phyloP scores from a whole-genome alignment of 2,113 vertebrate species.

The Forbesichthys agassizii region DNA sequence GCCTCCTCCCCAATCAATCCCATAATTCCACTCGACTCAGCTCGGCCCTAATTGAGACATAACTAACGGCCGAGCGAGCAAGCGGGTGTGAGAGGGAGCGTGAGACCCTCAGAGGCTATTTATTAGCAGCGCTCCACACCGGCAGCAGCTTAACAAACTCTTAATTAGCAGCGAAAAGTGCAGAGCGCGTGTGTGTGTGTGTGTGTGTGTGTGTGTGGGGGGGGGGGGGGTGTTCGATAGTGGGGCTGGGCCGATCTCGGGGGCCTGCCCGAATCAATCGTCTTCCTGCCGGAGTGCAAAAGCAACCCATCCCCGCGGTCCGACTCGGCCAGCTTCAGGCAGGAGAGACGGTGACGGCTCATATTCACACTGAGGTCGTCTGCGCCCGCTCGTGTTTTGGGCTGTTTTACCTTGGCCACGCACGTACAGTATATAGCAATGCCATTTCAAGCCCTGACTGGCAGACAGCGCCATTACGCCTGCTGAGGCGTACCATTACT shows the following conservation, averaged over 20 bases:
- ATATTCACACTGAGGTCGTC: constrained; percentile 8
- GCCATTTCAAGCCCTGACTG: no score
- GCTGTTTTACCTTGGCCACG: no score
- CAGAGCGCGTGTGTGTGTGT: neutral
- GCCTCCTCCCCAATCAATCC: constrained; percentile 30
- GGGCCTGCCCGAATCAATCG: constrained; percentile 62
- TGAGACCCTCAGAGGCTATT: constrained; percentile 17
- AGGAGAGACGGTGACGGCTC: constrained; percentile 11
- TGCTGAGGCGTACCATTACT: constrained; percentile 38
- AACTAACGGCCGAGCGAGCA: constrained; percentile 1
- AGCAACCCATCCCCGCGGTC: constrained; percentile 25
- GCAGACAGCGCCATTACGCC: no score
- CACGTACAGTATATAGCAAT: no score
- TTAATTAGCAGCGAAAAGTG: constrained; percentile 64
- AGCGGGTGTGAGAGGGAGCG: constrained; percentile 1
- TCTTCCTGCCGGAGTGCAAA: constrained; percentile 34
- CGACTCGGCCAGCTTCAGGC: constrained; percentile 48
- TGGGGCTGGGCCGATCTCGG: constrained; percentile 29
- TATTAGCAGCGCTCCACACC: constrained; percentile 46
- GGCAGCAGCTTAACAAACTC: constrained; percentile 62
- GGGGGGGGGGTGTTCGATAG: constrained; percentile 49
- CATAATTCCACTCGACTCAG: neutral
- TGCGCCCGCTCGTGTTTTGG: no score
- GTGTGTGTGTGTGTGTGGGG: no score
- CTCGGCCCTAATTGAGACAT: constrained; percentile 19